Base-by-base conservation (phyloP, 1,140 invertebrate species). In the Drosophila pandora region DNA sequence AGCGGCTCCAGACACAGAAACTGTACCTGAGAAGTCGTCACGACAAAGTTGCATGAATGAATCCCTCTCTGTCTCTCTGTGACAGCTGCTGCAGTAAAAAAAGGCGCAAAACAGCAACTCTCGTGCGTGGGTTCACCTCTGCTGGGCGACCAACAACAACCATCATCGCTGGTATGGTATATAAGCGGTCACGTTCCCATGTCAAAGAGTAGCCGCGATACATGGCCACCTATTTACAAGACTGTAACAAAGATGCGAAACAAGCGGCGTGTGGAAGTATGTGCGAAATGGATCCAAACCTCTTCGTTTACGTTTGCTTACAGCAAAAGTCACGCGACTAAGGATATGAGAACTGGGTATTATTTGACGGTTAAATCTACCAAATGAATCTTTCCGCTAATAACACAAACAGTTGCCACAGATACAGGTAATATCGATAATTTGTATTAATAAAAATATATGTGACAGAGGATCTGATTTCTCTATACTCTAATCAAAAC, bases 11-110 rank as follows among this genome's bases (percentile, higher is more conserved):
- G 10, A 28, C 5, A 39, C 9, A 25, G 43, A 53, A 47, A 85
- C 82, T 87, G 82, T 87, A 87, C 82, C 82, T 85, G 82, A 85
- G 79, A 78, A 82, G 79, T 68, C 68, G 64, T 75, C 68, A 64
- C 65, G 55, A 69, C 75, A 67, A 58, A 70, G 78, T 70, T 87
- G 83, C 49, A 87, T 87, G 82, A 87, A 87, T 87, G 82, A 88
- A 87, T 79, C 78, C 58, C 61, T 75, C 78, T 34, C 68, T 70
- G 57, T 30, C 68, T 61, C 41, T 45, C 50, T 69, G 23, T 39
- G 61, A 61, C 83, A 87, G 82, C 82, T 88, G 78, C 82, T 74
- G 68, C 61, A 68, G 52, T 55, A 56, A 85, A 84, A 85, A 85
- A 85, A 81, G 81, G 81, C 81, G 81, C 81, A 73, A 84, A 77